Percentiles rank a stretch among this genome's conserved stretches.
Evolutionary conservation across 1,140 invertebrate genomes (phyloP).

Genomic region (Cardiocondyla obscurior): DNA sequence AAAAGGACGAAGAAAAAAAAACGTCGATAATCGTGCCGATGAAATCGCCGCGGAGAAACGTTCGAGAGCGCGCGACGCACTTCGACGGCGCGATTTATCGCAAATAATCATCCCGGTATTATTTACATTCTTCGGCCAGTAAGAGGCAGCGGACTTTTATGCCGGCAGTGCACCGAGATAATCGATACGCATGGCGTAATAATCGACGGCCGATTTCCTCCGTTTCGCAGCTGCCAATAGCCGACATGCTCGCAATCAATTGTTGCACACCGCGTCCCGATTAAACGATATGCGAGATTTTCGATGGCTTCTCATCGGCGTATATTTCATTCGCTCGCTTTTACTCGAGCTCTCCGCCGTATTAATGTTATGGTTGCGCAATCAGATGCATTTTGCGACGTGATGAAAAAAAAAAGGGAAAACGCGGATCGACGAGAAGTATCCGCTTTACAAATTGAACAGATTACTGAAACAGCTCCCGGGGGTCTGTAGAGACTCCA

Average conservation of each 20-base stretch:
- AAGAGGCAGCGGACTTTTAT: not conserved
- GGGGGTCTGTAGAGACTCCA: constrained; percentile 29
- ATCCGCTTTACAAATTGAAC: constrained; percentile 28
- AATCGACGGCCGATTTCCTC: not conserved
- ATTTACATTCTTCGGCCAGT: not conserved
- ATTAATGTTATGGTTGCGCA: constrained; percentile 9
- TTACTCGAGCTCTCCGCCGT: not conserved
- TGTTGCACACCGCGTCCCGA: not conserved
- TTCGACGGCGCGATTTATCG: not conserved
- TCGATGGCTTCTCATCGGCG: not conserved
- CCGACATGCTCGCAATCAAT: not conserved
- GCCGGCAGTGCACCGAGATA: not conserved
- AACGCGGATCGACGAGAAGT: not conserved
- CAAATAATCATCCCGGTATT: constrained; percentile 8
- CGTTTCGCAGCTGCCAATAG: not conserved
- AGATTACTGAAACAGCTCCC: constrained; percentile 28
- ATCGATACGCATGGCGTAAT: not conserved
- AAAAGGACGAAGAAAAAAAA: no score
- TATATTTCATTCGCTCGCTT: not conserved
- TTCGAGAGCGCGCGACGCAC: not conserved
- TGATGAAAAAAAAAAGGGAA: not conserved
- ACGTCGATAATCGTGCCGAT: not conserved
- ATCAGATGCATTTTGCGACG: not conserved
- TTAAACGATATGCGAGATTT: not conserved
- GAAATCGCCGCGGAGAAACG: not conserved